A percentile compares a stretch with the other conserved stretches of the same genome.
These are phyloP conservation scores for Tiaroga cobitis DNA, from an alignment of 2,797 vertebrate species.

Conservation along the genomic window DNA sequence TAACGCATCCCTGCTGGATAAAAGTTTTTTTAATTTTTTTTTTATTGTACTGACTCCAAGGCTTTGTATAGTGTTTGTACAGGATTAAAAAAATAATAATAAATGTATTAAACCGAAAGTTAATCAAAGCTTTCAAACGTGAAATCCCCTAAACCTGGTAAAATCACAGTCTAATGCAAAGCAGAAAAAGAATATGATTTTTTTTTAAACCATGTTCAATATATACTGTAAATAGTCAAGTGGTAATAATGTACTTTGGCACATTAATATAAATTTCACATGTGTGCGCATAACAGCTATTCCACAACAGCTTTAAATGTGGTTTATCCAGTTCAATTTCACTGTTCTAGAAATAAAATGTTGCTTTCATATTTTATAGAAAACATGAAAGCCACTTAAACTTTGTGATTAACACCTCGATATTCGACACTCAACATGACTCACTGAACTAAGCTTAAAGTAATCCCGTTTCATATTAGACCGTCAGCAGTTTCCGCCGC, in stretches of 20 bases:
- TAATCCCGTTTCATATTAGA: conserved; percentile 1
- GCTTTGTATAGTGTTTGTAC: no score
- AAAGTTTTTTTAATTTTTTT: not conserved
- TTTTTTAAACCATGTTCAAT: not conserved
- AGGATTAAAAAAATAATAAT: not conserved
- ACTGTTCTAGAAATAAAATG: not conserved
- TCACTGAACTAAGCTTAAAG: not conserved
- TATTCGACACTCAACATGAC: not conserved
- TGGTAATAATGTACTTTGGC: not conserved
- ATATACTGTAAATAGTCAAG: not conserved
- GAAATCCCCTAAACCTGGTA: not conserved
- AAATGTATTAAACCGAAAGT: not conserved
- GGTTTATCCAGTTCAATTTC: not conserved
- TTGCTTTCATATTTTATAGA: not conserved
- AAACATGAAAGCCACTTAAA: not conserved
- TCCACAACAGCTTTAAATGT: not conserved
- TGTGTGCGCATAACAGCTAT: not conserved
- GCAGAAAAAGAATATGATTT: not conserved
- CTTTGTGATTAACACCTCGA: not conserved
- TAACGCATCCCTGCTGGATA: not conserved
- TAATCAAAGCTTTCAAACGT: not conserved
- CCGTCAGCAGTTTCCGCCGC: not conserved
- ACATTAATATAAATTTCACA: not conserved
- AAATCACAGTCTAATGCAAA: not conserved
- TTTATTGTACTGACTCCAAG: no score